Conservation (phyloP, 2,888 invertebrate genomes). For the Brenthis hecate region DNA sequence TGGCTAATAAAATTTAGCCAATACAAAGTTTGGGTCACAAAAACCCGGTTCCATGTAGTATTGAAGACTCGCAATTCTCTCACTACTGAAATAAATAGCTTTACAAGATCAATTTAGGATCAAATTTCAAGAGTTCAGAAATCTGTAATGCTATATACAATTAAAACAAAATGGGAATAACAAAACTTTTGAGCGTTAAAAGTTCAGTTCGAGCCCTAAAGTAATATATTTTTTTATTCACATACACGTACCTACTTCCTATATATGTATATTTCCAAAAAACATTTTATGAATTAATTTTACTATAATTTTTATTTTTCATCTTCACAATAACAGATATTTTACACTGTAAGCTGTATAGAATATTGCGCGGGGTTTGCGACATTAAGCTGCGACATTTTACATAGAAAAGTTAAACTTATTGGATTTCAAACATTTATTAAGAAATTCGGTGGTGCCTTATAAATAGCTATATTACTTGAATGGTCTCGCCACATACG, state of each 20-base stretch:
- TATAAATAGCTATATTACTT: constrained; percentile 6
- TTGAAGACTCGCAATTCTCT: constrained; percentile 1
- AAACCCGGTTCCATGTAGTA: constrained; percentile 26
- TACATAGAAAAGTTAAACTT: constrained; percentile 14
- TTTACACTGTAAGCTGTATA: constrained; percentile 15
- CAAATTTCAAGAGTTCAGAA: constrained; percentile 1
- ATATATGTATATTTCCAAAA: constrained; percentile 1
- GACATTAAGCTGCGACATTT: constrained; percentile 19
- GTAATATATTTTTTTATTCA: constrained; percentile 6
- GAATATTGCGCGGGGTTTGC: constrained; percentile 9
- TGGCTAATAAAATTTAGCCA: constrained; percentile 77
- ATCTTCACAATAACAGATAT: neutral
- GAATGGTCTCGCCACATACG: neutral
- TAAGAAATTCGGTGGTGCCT: constrained; percentile 30
- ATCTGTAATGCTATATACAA: constrained; percentile 1
- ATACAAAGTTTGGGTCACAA: constrained; percentile 47
- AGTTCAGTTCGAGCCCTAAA: constrained; percentile 26
- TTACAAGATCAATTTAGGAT: constrained; percentile 9
- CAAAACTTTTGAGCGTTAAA: constrained; percentile 28
- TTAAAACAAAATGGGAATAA: constrained; percentile 6
- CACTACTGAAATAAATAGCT: neutral
- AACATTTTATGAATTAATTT: constrained; percentile 3
- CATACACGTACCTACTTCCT: neutral
- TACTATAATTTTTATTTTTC: constrained; percentile 1
- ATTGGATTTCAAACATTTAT: constrained; percentile 4